A percentile compares a stretch with the other conserved stretches of the same genome.
Conservation (phyloP, 2,113 vertebrate species). For the Peromyscus leucopus region DNA sequence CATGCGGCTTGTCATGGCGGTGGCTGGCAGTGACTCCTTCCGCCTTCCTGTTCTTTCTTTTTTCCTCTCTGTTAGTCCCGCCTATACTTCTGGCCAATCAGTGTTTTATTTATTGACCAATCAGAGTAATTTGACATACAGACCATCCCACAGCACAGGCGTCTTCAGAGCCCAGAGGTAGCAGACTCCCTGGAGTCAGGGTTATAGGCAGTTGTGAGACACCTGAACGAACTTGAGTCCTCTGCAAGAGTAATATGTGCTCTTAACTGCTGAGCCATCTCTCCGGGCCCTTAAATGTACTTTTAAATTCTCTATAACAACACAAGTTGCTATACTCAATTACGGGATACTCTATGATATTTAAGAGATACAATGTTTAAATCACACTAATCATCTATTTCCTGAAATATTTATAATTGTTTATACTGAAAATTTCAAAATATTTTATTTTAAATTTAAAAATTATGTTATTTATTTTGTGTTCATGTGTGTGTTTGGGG, state of each 20-base stretch:
- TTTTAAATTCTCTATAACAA: not conserved
- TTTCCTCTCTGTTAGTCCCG: no score
- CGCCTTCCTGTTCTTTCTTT: no score
- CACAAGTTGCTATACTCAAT: not conserved
- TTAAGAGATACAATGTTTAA: not conserved
- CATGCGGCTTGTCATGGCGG: no score
- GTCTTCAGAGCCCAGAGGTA: not conserved
- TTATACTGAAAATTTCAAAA: not conserved
- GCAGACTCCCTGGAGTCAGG: not conserved
- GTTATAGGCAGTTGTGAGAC: not conserved
- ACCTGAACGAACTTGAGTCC: not conserved
- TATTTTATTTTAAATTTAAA: not conserved
- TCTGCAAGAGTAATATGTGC: not conserved
- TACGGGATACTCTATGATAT: not conserved
- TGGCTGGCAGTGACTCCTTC: no score
- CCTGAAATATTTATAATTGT: not conserved
- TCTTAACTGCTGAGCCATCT: not conserved
- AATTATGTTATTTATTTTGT: not conserved
- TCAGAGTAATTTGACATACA: no score
- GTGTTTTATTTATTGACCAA: no score
- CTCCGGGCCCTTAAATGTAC: not conserved
- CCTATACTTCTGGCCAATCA: no score
- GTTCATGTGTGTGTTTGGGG: no score
- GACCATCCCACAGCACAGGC: no score
- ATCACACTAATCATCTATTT: not conserved